These are phyloP conservation scores for Myotis pilosus DNA, from an alignment of 2,797 vertebrate genomes.

Conservation along the genomic window DNA sequence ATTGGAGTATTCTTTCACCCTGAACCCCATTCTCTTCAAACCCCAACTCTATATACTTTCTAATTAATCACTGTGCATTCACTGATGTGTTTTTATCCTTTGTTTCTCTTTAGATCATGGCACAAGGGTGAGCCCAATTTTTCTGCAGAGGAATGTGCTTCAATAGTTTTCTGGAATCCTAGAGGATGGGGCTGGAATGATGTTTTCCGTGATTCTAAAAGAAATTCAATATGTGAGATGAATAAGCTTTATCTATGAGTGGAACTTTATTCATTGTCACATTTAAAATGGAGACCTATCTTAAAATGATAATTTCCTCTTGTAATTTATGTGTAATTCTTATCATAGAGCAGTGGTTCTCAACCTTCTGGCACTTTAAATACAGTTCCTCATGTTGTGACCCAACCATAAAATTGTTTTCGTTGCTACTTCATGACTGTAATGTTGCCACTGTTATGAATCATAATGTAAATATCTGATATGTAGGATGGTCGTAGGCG, in stretches of 20 bases:
- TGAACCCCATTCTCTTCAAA: background rate
- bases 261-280: background rate
- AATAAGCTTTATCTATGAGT: conserved; percentile 61
- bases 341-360: background rate
- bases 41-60: background rate
- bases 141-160: conserved; percentile 45
- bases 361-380: too few relatives aligned
- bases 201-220: conserved; percentile 14
- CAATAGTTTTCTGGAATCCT: conserved; percentile 33
- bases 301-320: conserved; percentile 27
- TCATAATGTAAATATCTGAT: too few relatives aligned
- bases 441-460: too few relatives aligned
- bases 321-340: background rate
- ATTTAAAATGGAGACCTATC: background rate
- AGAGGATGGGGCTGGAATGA: conserved; percentile 60
- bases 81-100: background rate
- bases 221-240: conserved; percentile 57
- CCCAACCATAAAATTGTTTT: too few relatives aligned
- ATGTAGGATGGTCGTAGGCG: too few relatives aligned
- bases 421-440: too few relatives aligned
- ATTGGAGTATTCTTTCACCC: background rate
- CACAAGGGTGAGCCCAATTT: conserved; percentile 45
- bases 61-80: background rate
- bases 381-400: too few relatives aligned
- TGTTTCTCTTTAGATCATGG: conserved; percentile 56